Conservation (phyloP, 2,888 invertebrate species). For the Nomada fabriciana region DNA sequence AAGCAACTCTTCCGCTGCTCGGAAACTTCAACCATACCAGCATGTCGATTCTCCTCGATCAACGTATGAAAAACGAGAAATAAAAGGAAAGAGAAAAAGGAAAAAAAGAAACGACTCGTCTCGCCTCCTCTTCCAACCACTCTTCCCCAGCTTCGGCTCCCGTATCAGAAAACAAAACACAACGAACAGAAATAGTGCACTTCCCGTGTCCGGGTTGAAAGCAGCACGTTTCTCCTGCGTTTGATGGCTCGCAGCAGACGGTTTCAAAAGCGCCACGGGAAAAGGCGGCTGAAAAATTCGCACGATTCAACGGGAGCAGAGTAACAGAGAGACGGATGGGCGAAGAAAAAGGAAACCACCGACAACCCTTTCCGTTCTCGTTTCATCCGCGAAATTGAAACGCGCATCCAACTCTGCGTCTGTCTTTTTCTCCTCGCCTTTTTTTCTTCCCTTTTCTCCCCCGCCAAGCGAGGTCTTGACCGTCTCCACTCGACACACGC, state of each 20-base stretch:
- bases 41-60: constrained; percentile 1
- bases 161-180: constrained; percentile 22
- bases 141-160: neutral
- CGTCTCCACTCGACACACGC: constrained; percentile 1
- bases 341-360: constrained; percentile 2
- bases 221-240: constrained; percentile 15
- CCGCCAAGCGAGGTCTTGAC: constrained; percentile 3
- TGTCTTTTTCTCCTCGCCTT: neutral
- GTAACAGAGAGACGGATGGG: neutral
- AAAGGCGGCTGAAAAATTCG: constrained; percentile 25
- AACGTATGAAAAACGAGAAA: neutral
- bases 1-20: too few relatives aligned
- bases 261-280: constrained; percentile 24
- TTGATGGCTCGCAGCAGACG: constrained; percentile 14
- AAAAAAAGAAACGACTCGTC: neutral
- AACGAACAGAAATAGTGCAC: constrained; percentile 34
- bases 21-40: too few relatives aligned
- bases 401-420: neutral
- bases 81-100: neutral
- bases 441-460: too few relatives aligned
- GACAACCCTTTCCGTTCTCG: constrained; percentile 14
- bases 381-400: constrained; percentile 40
- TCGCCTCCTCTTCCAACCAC: constrained; percentile 8
- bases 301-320: neutral
- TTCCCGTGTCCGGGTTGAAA: constrained; percentile 27